Evolutionary conservation across 2,113 vertebrate genomes (phyloP).

Genomic region (Oryzias javanicus): DNA sequence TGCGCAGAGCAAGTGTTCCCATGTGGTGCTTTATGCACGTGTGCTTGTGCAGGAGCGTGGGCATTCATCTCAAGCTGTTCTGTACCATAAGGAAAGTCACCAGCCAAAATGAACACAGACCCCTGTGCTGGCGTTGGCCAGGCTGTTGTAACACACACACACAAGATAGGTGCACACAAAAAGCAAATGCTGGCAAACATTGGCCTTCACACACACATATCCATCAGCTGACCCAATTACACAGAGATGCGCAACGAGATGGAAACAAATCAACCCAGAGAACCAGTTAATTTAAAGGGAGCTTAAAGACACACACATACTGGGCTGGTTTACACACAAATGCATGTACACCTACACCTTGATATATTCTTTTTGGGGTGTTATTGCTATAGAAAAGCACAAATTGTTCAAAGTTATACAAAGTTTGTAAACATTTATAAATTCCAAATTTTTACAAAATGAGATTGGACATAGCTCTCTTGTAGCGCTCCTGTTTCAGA

Average conservation of each 20-base stretch:
- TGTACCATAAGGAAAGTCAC: slow-evolving; percentile 71
- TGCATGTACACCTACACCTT: neutral
- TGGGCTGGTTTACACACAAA: slow-evolving; percentile 3
- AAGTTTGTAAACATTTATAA: no score
- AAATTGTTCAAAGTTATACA: no score
- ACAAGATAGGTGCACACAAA: slow-evolving; percentile 39
- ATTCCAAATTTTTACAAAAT: no score
- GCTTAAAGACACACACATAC: slow-evolving; percentile 54
- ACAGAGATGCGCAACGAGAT: slow-evolving; percentile 72
- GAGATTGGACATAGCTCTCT: no score
- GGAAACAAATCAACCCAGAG: slow-evolving; percentile 73
- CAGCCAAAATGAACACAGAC: slow-evolving; percentile 72
- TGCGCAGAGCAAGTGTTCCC: slow-evolving; percentile 49
- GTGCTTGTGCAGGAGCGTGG: slow-evolving; percentile 8
- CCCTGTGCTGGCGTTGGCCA: slow-evolving; percentile 71
- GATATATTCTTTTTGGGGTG: no score
- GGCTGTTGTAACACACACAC: slow-evolving; percentile 65
- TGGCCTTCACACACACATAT: slow-evolving; percentile 22
- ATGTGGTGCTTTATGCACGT: slow-evolving; percentile 41
- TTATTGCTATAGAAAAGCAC: no score
- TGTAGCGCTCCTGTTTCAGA: no score
- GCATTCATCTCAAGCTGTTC: slow-evolving; percentile 62
- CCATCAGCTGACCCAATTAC: slow-evolving; percentile 76
- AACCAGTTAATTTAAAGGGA: slow-evolving; percentile 70
- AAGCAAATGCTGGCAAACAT: slow-evolving; percentile 24